Evolutionary conservation across 2,888 invertebrate species (phyloP), one percentile per base, ranked within the genome.

Genomic region (Campaea margaritaria): DNA sequence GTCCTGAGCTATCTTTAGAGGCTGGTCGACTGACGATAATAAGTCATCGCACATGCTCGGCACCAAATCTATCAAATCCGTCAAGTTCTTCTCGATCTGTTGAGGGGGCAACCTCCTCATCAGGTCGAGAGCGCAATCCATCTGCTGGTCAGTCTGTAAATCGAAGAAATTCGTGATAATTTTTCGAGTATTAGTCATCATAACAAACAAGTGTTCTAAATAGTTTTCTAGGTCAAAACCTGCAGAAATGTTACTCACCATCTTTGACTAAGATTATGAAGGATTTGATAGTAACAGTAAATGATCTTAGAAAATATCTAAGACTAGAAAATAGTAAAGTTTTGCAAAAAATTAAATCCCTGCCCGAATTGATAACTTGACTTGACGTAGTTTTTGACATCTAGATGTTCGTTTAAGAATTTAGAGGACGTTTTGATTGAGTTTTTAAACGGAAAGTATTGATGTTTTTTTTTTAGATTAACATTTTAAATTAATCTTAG

Each of bases 51-150:
- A 99, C 67, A 99, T 94, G 87, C 95, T 95, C 58, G 99, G 99
- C 75, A 98, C 98, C 85, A 99, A 93, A 90, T 99, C 99, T 81
- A 99, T 99, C 81, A 99, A 94, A 94, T 99, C 99, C 84, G 97
- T 97, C 69, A 99, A 93, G 91, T 99, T 99, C 89, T 99, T 99
- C 87, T 99, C 99, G 76, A 99, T 99, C 92, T 99, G 98, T 92
- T 99, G 99, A 72, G 99, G 99, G 73, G 99, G 99, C 85, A 99
- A 92, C 78, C 99, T 95, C 83, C 99, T 94, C 99, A 99, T 99
- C 84, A 99, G 94, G 93, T 99, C 99, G 76, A 99, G 93, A 50
- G 99, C 99, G 93, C 99, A 99, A 93, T 99, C 99, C 95, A 99
- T 96, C 93, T 99, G 98, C 90, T 97, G 96, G 85, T 98, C 98